Conservation (phyloP, 2,888 invertebrate genomes). For the Carcina quercana region DNA sequence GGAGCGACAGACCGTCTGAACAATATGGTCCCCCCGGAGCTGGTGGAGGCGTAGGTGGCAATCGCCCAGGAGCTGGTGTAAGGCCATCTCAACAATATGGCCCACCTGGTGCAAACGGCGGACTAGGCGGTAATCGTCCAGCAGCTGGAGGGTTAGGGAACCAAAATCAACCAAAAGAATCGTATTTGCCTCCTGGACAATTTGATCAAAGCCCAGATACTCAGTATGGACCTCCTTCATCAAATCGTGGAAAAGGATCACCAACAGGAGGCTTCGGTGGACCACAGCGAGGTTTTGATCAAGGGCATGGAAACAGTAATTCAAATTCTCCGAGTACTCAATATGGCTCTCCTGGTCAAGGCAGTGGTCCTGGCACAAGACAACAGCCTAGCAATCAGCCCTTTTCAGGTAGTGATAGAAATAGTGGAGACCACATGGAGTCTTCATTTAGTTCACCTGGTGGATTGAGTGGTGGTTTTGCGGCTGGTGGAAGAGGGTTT, state of each 20-base stretch:
- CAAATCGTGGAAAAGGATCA: conserved; percentile 12
- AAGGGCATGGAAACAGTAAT: conserved; percentile 10
- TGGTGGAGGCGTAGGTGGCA: conserved; percentile 18
- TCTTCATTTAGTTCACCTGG: conserved; percentile 45
- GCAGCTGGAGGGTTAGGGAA: conserved; percentile 16
- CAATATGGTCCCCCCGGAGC: conserved; percentile 27
- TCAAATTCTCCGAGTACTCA: conserved; percentile 22
- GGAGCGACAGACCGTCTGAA: conserved; percentile 9
- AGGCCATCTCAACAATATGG: conserved; percentile 18
- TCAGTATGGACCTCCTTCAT: conserved; percentile 42
- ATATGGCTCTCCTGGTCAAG: conserved; percentile 32
- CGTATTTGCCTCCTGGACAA: conserved; percentile 40
- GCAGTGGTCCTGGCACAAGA: conserved; percentile 32
- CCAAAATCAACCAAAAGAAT: conserved; percentile 31
- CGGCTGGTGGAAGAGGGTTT: conserved; percentile 24
- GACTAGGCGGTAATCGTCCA: conserved; percentile 16
- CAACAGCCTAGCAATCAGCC: conserved; percentile 20
- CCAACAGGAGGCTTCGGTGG: conserved; percentile 13
- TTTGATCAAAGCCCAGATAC: conserved; percentile 30
- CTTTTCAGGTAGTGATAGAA: conserved; percentile 25
- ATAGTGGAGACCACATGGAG: conserved; percentile 27
- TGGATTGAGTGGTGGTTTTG: conserved; percentile 22
- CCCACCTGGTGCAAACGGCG: conserved; percentile 27
- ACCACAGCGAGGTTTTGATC: conserved; percentile 15
- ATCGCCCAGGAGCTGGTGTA: conserved; percentile 19